A percentile compares a stretch with the other conserved stretches of the same genome.
These are phyloP conservation scores for Hydraecia micacea DNA, from an alignment of 2,888 invertebrate species.

Conservation along the genomic window DNA sequence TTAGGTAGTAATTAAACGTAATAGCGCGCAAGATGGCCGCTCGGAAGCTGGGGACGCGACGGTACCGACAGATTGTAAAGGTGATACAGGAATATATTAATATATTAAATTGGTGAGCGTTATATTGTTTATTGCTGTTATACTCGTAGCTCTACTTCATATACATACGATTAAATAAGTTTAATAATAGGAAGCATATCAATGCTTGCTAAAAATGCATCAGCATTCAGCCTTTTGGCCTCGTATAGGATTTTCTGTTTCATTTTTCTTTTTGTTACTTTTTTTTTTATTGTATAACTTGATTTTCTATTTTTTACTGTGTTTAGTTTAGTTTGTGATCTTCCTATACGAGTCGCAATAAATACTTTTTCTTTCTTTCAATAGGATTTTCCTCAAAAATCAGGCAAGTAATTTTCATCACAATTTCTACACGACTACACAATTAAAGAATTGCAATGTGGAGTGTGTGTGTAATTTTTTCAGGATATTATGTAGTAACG, in stretches of 20 bases:
- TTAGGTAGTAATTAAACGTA: constrained; percentile 84
- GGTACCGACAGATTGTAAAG: constrained; percentile 60
- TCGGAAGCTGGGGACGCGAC: constrained; percentile 74
- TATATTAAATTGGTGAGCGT: constrained; percentile 6
- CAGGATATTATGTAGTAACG: too few relatives aligned
- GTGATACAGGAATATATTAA: constrained; percentile 26
- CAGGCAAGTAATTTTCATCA: neutral
- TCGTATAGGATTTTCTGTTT: too few relatives aligned
- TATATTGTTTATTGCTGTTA: neutral
- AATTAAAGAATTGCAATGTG: neutral
- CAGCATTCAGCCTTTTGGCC: too few relatives aligned
- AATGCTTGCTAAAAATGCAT: too few relatives aligned
- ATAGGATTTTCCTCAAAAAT: neutral
- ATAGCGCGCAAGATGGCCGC: constrained; percentile 84
- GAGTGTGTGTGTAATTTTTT: too few relatives aligned
- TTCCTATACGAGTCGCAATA: too few relatives aligned
- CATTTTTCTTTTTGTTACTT: too few relatives aligned
- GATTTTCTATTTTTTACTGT: too few relatives aligned
- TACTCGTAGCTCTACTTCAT: neutral
- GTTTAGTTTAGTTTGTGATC: too few relatives aligned
- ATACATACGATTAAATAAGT: neutral
- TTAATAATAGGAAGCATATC: neutral
- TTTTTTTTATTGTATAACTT: too few relatives aligned
- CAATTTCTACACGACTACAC: neutral
- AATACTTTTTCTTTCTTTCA: too few relatives aligned